These are phyloP conservation scores for Manis pentadactyla DNA, from an alignment of 2,797 vertebrate genomes.

Conservation along the genomic window DNA sequence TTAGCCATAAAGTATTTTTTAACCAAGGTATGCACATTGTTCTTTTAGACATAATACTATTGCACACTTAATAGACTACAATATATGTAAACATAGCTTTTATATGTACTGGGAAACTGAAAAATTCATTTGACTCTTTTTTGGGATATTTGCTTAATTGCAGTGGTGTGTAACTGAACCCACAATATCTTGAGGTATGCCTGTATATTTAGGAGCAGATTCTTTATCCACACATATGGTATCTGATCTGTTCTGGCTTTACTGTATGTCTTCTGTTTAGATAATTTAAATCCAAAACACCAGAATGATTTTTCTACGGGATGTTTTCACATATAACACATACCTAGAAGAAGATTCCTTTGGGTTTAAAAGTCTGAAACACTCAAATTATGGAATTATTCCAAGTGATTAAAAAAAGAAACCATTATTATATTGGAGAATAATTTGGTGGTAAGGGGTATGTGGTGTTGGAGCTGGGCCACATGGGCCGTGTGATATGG, in stretches of 20 bases:
- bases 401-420: not conserved
- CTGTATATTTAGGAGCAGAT: not conserved
- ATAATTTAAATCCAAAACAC: slow-evolving; percentile 37
- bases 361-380: not conserved
- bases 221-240: not conserved
- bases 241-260: slow-evolving; percentile 36
- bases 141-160: no score
- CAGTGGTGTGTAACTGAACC: no score
- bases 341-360: slow-evolving; percentile 4
- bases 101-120: no score
- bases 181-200: no score
- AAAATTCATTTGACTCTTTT: no score
- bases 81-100: no score
- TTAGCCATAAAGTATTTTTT: no score
- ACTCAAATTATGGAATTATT: slow-evolving; percentile 11
- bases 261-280: not conserved
- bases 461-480: not conserved
- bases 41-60: no score
- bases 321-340: not conserved
- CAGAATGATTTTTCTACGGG: not conserved
- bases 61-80: no score
- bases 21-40: no score
- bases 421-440: not conserved
- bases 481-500: not conserved
- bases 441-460: not conserved